Base-by-base conservation (phyloP, 2,113 vertebrate species). In the Typhlomys cinereus region DNA sequence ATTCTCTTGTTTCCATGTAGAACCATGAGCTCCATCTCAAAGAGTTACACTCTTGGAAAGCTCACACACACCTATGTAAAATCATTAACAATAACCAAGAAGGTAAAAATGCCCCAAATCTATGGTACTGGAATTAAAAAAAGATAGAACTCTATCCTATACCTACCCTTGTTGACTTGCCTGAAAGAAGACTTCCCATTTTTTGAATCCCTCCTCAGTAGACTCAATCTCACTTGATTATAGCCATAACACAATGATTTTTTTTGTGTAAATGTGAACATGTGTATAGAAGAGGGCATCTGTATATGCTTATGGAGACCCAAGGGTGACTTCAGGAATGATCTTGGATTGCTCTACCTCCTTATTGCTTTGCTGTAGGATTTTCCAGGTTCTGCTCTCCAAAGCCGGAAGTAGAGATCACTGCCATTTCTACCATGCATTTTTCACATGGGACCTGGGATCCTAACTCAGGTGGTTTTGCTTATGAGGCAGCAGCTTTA, bases 21-120 rank as follows among this genome's bases (percentile, higher is more conserved):
- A 93, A 89, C 36, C 18, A 25, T 83, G 59, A 2, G 67, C 29
- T 64, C 41, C 44, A 64, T 29, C 59, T 71, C n/a, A 46, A 88
- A 86, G 39, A 90, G n/a, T 25, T 90, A 41, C 29, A 18, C 54
- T 6, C n/a, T 86, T 74, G 31, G 61, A 91, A 48, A 80, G 25
- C 34, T 91, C 36, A 5, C 61, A 64, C n/a, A 87, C 10, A 73
- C 41, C 62, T 79, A 59, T 34, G 31, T 86, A 85, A 86, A 94
- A 88, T 75, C 7, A 89, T 83, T 88, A 67, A 39, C 75, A 52
- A 85, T 74, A 66, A 39, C 29, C 31, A 87, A 52, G 80, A 90
- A 62, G 2, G 21, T 14, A 41, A 70, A 39, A 66, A 10, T 83
- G 29, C 69, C 54, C 48, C n/a, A 93, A 88, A 48, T 89, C 61